Percentiles rank a stretch among this genome's conserved stretches.
These are phyloP conservation scores for Porites rus DNA, from an alignment of 92 coral and sea anemone species.

Conservation along the genomic window DNA sequence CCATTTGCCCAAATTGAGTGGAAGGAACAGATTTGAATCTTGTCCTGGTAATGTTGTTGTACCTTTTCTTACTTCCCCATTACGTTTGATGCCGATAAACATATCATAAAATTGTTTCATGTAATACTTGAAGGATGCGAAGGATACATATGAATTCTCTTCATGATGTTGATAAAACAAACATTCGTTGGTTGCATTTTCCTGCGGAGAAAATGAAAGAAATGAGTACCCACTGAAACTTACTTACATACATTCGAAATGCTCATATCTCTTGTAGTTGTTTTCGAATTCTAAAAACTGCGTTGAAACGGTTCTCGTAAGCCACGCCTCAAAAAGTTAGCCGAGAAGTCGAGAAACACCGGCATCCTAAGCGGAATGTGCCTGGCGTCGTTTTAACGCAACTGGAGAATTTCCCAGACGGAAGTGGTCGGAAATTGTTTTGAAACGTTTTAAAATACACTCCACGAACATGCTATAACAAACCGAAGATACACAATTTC, in stretches of 20 bases:
- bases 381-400: too few species aligned
- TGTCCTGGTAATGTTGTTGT: constrained; percentile 86
- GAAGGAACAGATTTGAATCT: constrained; percentile 76
- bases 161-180: constrained; percentile 89
- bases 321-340: too few species aligned
- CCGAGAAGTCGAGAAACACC: too few species aligned
- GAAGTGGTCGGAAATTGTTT: too few species aligned
- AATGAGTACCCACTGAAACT: background rate
- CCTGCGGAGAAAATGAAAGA: constrained; percentile 43
- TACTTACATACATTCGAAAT: background rate
- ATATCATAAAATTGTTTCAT: constrained; percentile 76
- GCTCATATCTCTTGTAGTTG: too few species aligned
- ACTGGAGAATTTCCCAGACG: too few species aligned
- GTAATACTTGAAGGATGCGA: constrained; percentile 81
- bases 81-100: constrained; percentile 79
- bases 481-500: too few species aligned
- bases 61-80: constrained; percentile 73
- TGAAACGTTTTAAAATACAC: too few species aligned
- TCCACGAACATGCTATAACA: too few species aligned
- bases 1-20: background rate
- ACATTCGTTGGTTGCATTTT: constrained; percentile 53
- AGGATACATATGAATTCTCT: constrained; percentile 86
- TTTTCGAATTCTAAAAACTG: too few species aligned
- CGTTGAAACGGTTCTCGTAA: too few species aligned
- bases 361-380: too few species aligned